Conservation (phyloP, 1,140 invertebrate genomes). For the Anadara kagoshimensis region DNA sequence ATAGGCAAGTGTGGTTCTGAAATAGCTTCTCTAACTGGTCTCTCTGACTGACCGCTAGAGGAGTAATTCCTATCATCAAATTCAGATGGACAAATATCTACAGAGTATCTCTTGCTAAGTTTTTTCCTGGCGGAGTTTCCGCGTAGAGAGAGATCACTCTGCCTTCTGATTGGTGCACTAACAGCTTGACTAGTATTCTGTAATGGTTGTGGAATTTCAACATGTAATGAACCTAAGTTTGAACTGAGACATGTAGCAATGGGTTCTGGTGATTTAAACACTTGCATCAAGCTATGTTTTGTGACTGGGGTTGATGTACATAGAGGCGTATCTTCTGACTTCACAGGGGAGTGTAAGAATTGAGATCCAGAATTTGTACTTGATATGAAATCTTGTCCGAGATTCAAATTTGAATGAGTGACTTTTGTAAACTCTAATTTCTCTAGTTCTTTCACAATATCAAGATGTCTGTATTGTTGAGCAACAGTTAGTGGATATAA, state of each 20-base stretch:
- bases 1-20: constrained; percentile 67
- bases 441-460: constrained; percentile 76
- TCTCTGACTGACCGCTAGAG: constrained; percentile 28
- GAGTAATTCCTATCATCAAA: constrained; percentile 24
- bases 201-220: constrained; percentile 38
- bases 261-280: constrained; percentile 34
- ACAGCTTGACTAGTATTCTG: constrained; percentile 1
- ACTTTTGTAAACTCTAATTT: constrained; percentile 12
- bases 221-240: constrained; percentile 31
- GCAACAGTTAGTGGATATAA: constrained; percentile 81
- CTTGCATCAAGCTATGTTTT: neutral
- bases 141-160: constrained; percentile 33
- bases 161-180: constrained; percentile 17
- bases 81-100: constrained; percentile 61
- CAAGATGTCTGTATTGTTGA: constrained; percentile 69
- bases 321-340: neutral
- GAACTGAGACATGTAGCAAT: neutral
- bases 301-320: neutral
- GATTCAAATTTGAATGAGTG: neutral
- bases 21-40: constrained; percentile 57
- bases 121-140: constrained; percentile 21
- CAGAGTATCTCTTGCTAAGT: constrained; percentile 65
- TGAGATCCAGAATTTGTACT: too few species aligned
- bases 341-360: constrained; percentile 18
- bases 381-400: too few species aligned